A percentile compares a stretch with the other conserved stretches of the same genome.
Evolutionary conservation across 1,140 invertebrate genomes (phyloP).

Genomic region (Scylla paramamosain): DNA sequence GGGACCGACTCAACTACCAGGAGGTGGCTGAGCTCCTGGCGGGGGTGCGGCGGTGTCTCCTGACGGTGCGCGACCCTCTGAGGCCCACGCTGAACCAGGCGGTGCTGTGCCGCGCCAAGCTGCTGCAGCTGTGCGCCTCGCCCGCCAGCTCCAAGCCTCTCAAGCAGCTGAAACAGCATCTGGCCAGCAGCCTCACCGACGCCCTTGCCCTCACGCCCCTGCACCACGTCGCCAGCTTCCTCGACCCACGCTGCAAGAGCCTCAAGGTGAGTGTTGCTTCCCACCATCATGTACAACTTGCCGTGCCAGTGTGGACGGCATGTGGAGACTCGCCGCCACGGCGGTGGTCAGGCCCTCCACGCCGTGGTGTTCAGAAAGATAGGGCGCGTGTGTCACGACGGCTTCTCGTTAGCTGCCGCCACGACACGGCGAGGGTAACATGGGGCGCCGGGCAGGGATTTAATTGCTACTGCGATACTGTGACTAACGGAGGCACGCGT

Average conservation of each 20-base stretch:
- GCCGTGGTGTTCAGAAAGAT: too few species aligned
- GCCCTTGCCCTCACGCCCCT: constrained; percentile 74
- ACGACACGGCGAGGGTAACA: neutral
- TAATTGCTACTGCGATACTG: neutral
- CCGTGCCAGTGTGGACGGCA: neutral
- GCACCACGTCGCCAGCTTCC: constrained; percentile 77
- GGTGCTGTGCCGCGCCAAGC: constrained; percentile 75
- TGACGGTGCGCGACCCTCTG: constrained; percentile 73
- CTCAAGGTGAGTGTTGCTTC: constrained; percentile 69
- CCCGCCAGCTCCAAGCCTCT: constrained; percentile 66
- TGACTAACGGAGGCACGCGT: neutral
- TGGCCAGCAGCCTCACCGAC: constrained; percentile 68
- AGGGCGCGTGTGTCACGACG: too few species aligned
- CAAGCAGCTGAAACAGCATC: constrained; percentile 74
- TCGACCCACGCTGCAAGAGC: constrained; percentile 76
- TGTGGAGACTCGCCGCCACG: too few species aligned
- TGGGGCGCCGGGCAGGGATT: neutral
- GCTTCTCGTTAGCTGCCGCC: neutral
- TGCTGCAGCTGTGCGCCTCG: constrained; percentile 75
- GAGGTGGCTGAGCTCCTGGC: constrained; percentile 74
- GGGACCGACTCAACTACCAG: constrained; percentile 73
- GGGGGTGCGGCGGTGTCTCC: constrained; percentile 73
- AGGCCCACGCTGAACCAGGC: constrained; percentile 76
- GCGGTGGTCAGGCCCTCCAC: too few species aligned
- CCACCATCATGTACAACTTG: neutral